These are phyloP conservation scores for Rhea pennata DNA, from an alignment of 2,113 vertebrate species.

Conservation along the genomic window DNA sequence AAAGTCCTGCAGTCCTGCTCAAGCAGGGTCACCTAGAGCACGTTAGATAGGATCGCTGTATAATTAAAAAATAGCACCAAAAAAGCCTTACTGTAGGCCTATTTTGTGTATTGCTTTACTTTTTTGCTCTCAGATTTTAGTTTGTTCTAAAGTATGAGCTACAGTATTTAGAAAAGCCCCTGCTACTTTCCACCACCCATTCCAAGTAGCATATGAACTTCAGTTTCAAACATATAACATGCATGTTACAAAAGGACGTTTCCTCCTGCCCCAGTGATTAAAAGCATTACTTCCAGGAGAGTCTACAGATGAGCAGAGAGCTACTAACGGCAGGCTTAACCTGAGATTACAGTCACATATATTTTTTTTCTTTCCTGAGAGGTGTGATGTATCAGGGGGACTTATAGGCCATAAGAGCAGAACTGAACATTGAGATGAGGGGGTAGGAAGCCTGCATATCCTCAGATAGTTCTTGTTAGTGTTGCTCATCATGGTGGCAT, in stretches of 20 bases:
- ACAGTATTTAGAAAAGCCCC: neutral
- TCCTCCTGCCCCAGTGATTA: neutral
- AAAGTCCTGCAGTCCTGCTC: no score
- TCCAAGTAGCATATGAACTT: neutral
- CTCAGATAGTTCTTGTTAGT: neutral
- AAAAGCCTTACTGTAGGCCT: neutral
- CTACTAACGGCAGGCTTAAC: neutral
- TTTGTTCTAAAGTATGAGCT: neutral
- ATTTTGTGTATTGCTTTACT: neutral
- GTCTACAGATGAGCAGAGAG: neutral
- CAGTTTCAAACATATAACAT: neutral
- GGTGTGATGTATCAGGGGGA: accelerated
- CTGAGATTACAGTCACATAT: neutral
- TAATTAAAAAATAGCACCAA: neutral
- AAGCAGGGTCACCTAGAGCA: no score
- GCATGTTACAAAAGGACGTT: neutral
- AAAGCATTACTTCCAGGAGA: neutral
- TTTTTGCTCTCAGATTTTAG: neutral
- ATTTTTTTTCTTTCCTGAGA: neutral
- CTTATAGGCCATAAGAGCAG: neutral
- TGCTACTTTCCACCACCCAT: neutral
- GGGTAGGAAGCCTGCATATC: accelerated
- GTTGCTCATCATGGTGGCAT: neutral
- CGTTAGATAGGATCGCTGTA: no score
- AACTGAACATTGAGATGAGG: neutral